A percentile compares a stretch with the other conserved stretches of the same genome.
Evolutionary conservation across 53 echinoderm and acorn worm species (phyloP).

Genomic region (Arbacia lixula): DNA sequence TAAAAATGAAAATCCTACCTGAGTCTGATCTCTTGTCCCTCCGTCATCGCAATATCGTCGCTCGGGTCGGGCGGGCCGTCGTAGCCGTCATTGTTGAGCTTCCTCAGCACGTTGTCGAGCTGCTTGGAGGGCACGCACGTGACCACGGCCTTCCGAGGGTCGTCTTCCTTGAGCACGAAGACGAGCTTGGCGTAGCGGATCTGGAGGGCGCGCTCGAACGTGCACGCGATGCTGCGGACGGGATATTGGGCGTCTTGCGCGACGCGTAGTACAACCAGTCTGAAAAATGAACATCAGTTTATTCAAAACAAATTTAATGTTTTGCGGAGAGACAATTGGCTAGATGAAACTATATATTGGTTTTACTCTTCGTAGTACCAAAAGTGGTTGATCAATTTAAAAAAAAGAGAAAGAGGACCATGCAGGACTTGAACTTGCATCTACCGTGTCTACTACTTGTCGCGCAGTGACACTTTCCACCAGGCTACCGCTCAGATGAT

Average conservation of each 20-base stretch:
- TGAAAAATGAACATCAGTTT: too few species aligned
- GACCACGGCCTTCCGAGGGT: conserved; percentile 76
- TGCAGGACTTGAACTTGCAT: too few species aligned
- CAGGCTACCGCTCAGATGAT: too few species aligned
- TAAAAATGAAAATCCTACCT: conserved; percentile 72
- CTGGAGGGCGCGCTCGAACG: conserved; percentile 86
- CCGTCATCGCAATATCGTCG: conserved; percentile 82
- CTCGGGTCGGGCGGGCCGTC: conserved; percentile 88
- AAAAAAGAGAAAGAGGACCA: too few species aligned
- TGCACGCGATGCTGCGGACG: conserved; percentile 72
- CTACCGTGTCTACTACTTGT: too few species aligned
- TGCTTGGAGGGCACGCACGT: conserved; percentile 81
- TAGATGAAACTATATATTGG: too few species aligned
- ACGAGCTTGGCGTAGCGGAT: conserved; percentile 91
- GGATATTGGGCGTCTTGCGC: conserved; percentile 79
- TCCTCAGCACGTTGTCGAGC: conserved; percentile 75
- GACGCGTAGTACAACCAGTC: conserved; percentile 80
- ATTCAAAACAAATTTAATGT: too few species aligned
- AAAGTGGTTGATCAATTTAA: too few species aligned
- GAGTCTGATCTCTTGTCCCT: conserved; percentile 87
- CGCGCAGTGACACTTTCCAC: too few species aligned
- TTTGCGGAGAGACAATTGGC: too few species aligned
- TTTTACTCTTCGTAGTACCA: too few species aligned
- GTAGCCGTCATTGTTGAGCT: conserved; percentile 78
- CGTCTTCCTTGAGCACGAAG: conserved; percentile 79